Percentiles rank a stretch among this genome's conserved stretches.
phyloP scores from a whole-genome alignment of 2,113 vertebrate genomes.

The Pluvialis apricaria region DNA sequence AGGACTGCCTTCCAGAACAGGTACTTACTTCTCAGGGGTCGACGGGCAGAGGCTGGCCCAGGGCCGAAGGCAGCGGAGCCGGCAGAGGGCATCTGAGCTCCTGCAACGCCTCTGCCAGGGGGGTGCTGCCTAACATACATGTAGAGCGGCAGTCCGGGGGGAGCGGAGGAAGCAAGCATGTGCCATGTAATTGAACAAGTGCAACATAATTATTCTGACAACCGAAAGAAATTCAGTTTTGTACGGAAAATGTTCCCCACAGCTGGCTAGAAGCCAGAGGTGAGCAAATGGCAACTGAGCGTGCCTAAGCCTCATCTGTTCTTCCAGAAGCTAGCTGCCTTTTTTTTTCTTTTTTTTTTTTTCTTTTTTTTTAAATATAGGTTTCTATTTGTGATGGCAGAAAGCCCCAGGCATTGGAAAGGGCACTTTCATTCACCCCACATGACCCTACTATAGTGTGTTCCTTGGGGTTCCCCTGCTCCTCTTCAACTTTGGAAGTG shows the following conservation, averaged over 20 bases:
- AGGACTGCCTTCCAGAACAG: constrained; percentile 74
- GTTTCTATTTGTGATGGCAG: not conserved
- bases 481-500: not conserved
- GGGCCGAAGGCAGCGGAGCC: not conserved
- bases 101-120: not conserved
- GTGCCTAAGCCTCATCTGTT: constrained; percentile 23
- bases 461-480: not conserved
- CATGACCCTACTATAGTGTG: not conserved
- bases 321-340: not conserved
- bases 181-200: not conserved
- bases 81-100: constrained; percentile 1
- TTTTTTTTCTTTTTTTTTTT: not conserved
- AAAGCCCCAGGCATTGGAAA: not conserved
- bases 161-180: not conserved
- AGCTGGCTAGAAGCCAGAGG: constrained; percentile 29
- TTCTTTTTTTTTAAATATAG: not conserved
- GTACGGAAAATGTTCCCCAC: not conserved
- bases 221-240: constrained; percentile 29
- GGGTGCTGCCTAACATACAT: not conserved
- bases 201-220: constrained; percentile 43
- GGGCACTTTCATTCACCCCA: not conserved
- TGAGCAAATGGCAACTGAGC: constrained; percentile 16
- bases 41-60: not conserved
- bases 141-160: not conserved
- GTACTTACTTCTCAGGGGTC: constrained; percentile 32